Percentiles rank a stretch among this genome's conserved stretches.
Evolutionary conservation across 2,888 invertebrate species (phyloP).

Genomic region (Rhamnusium bicolor): DNA sequence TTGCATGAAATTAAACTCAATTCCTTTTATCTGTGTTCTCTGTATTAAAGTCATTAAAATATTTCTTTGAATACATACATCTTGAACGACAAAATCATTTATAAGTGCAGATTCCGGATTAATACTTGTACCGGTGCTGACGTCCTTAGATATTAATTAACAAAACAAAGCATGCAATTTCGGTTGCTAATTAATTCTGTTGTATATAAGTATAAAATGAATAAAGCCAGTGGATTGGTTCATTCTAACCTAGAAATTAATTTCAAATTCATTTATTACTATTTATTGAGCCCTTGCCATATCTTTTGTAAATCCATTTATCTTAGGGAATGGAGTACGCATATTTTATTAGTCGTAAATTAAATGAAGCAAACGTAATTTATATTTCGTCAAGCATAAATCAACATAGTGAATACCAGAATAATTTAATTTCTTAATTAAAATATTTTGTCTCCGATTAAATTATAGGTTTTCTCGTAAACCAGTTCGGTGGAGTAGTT

Average conservation of each 20-base stretch:
- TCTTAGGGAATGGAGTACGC: background rate
- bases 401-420: background rate
- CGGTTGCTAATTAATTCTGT: slow-evolving; percentile 25
- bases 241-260: slow-evolving; percentile 15
- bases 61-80: background rate
- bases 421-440: background rate
- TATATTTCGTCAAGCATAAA: slow-evolving; percentile 7
- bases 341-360: slow-evolving; percentile 3
- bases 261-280: slow-evolving; percentile 21
- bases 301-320: slow-evolving; percentile 5
- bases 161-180: slow-evolving; percentile 32
- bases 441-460: background rate
- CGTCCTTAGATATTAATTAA: slow-evolving; percentile 23
- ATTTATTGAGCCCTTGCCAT: slow-evolving; percentile 13
- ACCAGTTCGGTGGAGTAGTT: no score
- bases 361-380: slow-evolving; percentile 1
- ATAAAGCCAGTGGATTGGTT: slow-evolving; percentile 6
- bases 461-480: no score
- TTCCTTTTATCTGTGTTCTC: background rate
- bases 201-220: slow-evolving; percentile 20
- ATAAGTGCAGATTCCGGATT: slow-evolving; percentile 5
- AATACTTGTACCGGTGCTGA: slow-evolving; percentile 15
- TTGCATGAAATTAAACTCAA: background rate
- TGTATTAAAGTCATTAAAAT: background rate
- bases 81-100: background rate